Conservation (phyloP, 2,888 invertebrate genomes). For the Rhamnusium bicolor region DNA sequence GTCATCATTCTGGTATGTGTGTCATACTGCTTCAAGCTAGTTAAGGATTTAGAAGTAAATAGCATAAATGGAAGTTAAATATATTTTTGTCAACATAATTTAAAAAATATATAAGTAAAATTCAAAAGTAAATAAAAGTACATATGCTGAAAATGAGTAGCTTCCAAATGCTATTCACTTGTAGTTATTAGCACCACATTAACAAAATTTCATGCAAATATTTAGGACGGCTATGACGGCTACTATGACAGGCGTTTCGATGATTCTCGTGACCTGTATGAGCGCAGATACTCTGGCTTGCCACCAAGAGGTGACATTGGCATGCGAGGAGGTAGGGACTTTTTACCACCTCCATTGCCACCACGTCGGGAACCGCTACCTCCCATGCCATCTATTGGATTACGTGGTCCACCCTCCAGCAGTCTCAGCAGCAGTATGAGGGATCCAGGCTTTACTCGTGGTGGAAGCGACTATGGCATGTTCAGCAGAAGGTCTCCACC, state of each 20-base stretch:
- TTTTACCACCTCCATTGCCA: constrained; percentile 82
- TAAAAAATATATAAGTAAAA: background rate
- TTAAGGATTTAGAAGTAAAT: background rate
- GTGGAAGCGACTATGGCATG: constrained; percentile 81
- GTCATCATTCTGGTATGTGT: background rate
- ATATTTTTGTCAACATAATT: background rate
- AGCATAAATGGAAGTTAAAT: background rate
- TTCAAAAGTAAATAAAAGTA: no score
- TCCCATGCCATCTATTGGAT: constrained; percentile 76
- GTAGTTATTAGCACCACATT: background rate
- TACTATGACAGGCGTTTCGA: constrained; percentile 89
- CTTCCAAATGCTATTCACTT: constrained; percentile 16
- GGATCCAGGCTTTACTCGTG: constrained; percentile 75
- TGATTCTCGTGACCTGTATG: constrained; percentile 85
- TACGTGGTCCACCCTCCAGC: constrained; percentile 75
- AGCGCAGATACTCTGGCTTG: constrained; percentile 82
- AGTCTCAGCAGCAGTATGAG: constrained; percentile 80
- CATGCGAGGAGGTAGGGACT: constrained; percentile 74
- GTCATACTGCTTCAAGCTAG: background rate
- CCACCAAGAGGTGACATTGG: constrained; percentile 71
- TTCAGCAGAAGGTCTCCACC: constrained; percentile 89
- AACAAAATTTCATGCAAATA: background rate
- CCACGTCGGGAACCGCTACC: constrained; percentile 84
- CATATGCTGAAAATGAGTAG: background rate
- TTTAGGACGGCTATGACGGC: constrained; percentile 81